phyloP scores from a whole-genome alignment of 2,113 vertebrate species.

The Tichodroma muraria region DNA sequence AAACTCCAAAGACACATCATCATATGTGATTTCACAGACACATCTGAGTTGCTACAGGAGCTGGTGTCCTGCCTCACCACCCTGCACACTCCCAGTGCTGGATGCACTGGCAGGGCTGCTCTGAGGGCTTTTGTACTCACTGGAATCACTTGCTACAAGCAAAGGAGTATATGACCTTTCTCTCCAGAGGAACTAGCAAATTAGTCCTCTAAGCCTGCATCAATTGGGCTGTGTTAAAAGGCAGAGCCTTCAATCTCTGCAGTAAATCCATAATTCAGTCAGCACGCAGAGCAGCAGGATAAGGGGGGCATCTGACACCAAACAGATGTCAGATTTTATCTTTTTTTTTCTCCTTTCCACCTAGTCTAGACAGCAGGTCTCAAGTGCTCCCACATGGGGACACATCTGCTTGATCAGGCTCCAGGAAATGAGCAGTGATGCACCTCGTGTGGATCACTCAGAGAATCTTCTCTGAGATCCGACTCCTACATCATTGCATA shows the following conservation, averaged over 20 bases:
- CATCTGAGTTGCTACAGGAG: not conserved
- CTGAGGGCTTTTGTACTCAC: not conserved
- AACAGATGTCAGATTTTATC: conserved; percentile 25
- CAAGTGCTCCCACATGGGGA: not conserved
- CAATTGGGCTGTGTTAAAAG: not conserved
- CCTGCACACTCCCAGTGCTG: rapidly evolving
- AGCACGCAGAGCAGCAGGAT: not conserved
- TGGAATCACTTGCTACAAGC: not conserved
- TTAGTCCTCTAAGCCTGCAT: not conserved
- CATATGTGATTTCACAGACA: not conserved
- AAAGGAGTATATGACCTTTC: not conserved
- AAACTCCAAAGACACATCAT: not conserved
- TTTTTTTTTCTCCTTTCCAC: not conserved
- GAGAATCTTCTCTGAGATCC: not conserved
- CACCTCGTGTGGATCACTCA: not conserved
- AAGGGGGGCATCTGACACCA: not conserved
- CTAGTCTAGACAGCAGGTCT: conserved; percentile 29
- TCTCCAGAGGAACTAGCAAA: not conserved
- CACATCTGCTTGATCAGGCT: not conserved
- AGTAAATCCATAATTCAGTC: not conserved
- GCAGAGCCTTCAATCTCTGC: not conserved
- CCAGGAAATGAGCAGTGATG: not conserved
- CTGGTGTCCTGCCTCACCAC: not conserved
- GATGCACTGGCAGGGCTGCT: rapidly evolving
- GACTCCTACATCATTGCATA: not conserved